These are phyloP conservation scores for Ptilodon capucinus DNA, from an alignment of 2,888 invertebrate genomes.

Conservation along the genomic window DNA sequence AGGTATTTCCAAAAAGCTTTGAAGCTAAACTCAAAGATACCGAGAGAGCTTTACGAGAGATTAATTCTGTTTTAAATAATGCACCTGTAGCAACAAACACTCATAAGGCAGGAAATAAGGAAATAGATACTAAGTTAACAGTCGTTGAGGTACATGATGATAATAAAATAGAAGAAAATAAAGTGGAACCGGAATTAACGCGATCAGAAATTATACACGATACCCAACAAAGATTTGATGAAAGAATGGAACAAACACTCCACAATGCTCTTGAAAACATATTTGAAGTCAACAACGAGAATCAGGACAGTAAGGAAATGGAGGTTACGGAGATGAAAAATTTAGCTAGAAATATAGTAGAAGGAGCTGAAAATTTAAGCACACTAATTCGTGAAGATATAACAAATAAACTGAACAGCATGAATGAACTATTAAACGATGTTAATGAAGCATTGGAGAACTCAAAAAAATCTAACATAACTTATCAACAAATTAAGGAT, in stretches of 20 bases:
- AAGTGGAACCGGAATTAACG: background rate
- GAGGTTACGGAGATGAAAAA: conserved; percentile 71
- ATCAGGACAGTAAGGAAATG: conserved; percentile 54
- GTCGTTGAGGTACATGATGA: background rate
- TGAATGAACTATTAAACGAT: conserved; percentile 74
- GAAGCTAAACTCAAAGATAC: conserved; percentile 60
- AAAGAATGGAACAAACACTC: conserved; percentile 58
- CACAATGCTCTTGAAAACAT: conserved; percentile 57
- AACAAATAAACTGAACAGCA: conserved; percentile 73
- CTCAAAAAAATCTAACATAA: conserved; percentile 65
- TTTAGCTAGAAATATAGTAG: conserved; percentile 66
- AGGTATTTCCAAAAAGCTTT: conserved; percentile 54
- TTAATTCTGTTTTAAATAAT: conserved; percentile 52
- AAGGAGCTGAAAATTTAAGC: conserved; percentile 71
- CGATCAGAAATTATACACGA: background rate
- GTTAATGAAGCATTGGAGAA: conserved; percentile 72
- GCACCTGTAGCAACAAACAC: conserved; percentile 4
- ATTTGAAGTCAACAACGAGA: conserved; percentile 50
- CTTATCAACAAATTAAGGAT: conserved; percentile 62
- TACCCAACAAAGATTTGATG: conserved; percentile 44
- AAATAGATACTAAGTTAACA: background rate
- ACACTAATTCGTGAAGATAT: conserved; percentile 74
- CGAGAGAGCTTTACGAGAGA: conserved; percentile 53
- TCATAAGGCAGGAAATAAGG: background rate
- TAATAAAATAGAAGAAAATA: conserved; percentile 2